A percentile compares a stretch with the other conserved stretches of the same genome.
phyloP scores from a whole-genome alignment of 2,797 vertebrate species.

The Taeniopygia guttata region DNA sequence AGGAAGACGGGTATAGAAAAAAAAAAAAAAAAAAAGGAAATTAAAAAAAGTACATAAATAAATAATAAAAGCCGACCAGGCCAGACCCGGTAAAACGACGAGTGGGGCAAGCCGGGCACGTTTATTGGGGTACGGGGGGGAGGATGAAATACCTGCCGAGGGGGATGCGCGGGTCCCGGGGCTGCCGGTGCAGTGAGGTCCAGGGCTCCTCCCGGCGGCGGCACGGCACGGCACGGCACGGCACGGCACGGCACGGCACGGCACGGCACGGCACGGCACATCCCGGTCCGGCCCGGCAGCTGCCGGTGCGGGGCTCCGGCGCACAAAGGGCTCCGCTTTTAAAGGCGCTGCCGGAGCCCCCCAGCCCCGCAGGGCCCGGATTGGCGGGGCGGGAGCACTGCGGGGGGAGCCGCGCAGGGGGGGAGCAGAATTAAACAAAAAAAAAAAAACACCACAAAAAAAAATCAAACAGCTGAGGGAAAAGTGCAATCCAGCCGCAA shows the following conservation, averaged over 20 bases:
- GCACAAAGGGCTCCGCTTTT: slow-evolving; percentile 39
- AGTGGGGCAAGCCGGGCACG: background rate
- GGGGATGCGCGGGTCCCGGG: background rate
- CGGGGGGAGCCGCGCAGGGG: background rate
- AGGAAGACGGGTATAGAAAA: background rate
- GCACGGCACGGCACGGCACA: background rate
- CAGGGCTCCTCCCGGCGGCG: background rate
- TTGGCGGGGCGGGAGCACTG: slow-evolving; percentile 26
- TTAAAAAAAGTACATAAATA: background rate
- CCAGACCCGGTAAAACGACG: background rate
- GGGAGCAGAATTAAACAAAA: background rate
- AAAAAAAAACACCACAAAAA: background rate
- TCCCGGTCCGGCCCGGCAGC: background rate
- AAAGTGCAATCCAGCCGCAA: background rate
- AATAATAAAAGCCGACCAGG: background rate
- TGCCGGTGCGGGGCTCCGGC: background rate
- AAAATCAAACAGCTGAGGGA: background rate
- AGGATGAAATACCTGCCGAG: slow-evolving; percentile 9
- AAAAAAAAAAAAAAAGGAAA: background rate
- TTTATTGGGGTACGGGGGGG: background rate
- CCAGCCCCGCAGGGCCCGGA: slow-evolving; percentile 16
- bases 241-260: background rate
- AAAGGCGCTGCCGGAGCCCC: slow-evolving; percentile 10
- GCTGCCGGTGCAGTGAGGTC: background rate
- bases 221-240: background rate